Base-by-base conservation (phyloP, 2,797 vertebrate species). In the Catharus ustulatus region DNA sequence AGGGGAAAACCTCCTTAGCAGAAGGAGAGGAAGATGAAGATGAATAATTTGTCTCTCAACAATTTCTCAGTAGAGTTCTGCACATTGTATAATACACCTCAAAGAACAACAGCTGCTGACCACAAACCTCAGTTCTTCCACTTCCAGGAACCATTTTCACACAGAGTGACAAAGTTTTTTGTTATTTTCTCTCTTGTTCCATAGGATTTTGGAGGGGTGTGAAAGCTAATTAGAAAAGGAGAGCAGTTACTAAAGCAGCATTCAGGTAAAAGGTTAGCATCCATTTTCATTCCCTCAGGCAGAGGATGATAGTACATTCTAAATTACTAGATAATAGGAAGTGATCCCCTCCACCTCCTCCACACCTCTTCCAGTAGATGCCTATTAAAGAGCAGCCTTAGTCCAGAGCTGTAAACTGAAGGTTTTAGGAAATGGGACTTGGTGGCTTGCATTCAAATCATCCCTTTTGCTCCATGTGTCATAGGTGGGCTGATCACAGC, bases 141-240 rank as follows among this genome's bases (percentile, higher is more conserved):
- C 36, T 64, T 55, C 17, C 36, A 81, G 32, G 7, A 77, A 49
- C 27, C 1, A 54, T 9, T 63, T 59, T 42, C 23, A 19, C 21
- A 51, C 10, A 42, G 52, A 43, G 1, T n/a, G 13, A 51, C 27
- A 69, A 13, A 16, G 5, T 1, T 9, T 42, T 7, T 26, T 20
- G 4, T 1, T 8, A n/a, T 7, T 27, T 18, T 5, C 4, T 0
- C 0, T 4, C 10, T 13, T 4, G 2, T 51, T 13, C 13, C 14
- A 42, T 9, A 18, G 30, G 38, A 69, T 34, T 61, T 61, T 34
- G 36, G 21, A 87, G 34, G 24, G 5, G 1, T 2, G 5, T 22
- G 30, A 26, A 48, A 68, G 72, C 0, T 3, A 74, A 93, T 32
- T 49, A 2, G 10, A 66, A 78, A 84, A 9, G 16, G 64, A 73